A percentile compares a stretch with the other conserved stretches of the same genome.
Evolutionary conservation across 1,140 invertebrate species (phyloP).

Genomic region (Nebria ingens): DNA sequence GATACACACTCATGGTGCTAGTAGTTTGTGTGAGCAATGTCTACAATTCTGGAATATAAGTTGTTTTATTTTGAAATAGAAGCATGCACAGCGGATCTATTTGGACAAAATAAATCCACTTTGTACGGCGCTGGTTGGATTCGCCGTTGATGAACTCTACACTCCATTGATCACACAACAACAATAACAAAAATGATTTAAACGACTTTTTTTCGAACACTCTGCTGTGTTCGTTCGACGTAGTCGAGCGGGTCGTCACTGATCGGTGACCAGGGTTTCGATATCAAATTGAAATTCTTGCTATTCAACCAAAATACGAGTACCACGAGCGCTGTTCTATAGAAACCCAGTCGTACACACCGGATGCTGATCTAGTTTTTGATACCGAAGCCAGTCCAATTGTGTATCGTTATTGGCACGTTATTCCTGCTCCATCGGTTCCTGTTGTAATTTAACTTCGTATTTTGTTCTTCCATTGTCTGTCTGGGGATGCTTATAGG

Average conservation of each 20-base stretch:
- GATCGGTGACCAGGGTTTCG: not conserved
- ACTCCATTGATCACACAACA: not conserved
- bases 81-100: too few relatives aligned
- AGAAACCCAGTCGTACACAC: too few relatives aligned
- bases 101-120: too few relatives aligned
- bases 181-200: constrained; percentile 6
- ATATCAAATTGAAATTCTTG: constrained; percentile 7
- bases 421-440: not conserved
- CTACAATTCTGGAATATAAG: too few relatives aligned
- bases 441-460: not conserved
- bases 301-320: not conserved
- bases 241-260: not conserved
- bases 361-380: not conserved
- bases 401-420: not conserved
- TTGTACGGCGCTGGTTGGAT: too few relatives aligned
- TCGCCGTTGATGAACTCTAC: constrained; percentile 3
- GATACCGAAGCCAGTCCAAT: not conserved
- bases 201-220: constrained; percentile 1
- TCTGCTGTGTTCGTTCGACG: not conserved
- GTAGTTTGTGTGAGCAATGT: too few relatives aligned
- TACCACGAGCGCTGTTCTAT: not conserved
- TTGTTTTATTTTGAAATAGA: too few relatives aligned
- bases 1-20: too few relatives aligned
- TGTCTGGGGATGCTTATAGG: too few relatives aligned
- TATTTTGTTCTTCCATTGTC: too few relatives aligned